Evolutionary conservation across 1,140 invertebrate species (phyloP).

Genomic region (Chrysoperla carnea): DNA sequence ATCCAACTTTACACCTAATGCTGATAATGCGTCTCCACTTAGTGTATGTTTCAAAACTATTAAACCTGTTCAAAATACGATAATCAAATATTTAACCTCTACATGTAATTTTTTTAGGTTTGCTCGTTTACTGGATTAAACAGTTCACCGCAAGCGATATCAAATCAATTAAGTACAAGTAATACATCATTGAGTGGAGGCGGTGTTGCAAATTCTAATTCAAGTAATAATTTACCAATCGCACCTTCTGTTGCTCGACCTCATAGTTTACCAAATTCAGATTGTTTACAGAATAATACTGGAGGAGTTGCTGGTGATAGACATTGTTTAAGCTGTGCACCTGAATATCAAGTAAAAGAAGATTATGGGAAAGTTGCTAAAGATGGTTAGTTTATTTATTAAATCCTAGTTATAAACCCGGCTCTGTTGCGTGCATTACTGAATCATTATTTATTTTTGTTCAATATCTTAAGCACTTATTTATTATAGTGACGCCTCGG

Average conservation of each 20-base stretch:
- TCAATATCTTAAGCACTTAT: too few relatives aligned
- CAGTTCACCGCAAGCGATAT: conserved; percentile 7
- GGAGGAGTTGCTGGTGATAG: conserved; percentile 14
- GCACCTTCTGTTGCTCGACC: conserved; percentile 22
- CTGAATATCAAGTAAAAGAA: conserved; percentile 41
- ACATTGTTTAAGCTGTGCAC: conserved; percentile 24
- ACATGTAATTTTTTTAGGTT: conserved; percentile 6
- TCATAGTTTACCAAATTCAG: conserved; percentile 28
- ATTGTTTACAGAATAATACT: conserved; percentile 7
- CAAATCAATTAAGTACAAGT: conserved; percentile 11
- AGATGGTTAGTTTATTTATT: conserved; percentile 25
- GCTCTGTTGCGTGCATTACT: neutral
- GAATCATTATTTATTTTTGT: too few relatives aligned
- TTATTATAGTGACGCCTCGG: too few relatives aligned
- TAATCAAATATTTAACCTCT: neutral
- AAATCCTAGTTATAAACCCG: neutral
- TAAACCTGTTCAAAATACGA: too few relatives aligned
- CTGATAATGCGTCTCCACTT: conserved; percentile 20
- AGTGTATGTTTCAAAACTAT: conserved; percentile 15
- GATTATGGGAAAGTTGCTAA: conserved; percentile 50
- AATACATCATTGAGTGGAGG: conserved; percentile 12
- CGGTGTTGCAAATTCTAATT: neutral
- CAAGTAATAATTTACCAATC: neutral
- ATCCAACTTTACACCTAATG: conserved; percentile 13
- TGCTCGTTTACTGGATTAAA: conserved; percentile 12